Evolutionary conservation across 2,113 vertebrate species (phyloP).

Genomic region (Copsychus sechellarum): DNA sequence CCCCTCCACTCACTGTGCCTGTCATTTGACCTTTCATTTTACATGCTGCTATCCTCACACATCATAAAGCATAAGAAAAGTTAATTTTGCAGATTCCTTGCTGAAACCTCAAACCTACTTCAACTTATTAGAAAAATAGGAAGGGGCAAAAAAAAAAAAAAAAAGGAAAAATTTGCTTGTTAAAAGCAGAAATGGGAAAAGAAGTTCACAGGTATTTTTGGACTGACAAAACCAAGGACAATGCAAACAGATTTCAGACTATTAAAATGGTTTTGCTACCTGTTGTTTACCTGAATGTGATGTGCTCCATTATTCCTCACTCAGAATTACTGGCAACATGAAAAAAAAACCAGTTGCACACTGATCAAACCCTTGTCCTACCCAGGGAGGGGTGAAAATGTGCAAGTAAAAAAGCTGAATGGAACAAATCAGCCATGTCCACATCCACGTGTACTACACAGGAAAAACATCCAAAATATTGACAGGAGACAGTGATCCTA

Average conservation of each 20-base stretch:
- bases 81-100: neutral
- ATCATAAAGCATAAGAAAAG: neutral
- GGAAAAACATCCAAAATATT: slow-evolving; percentile 61
- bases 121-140: neutral
- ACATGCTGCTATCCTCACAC: neutral
- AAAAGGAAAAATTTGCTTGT: neutral
- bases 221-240: neutral
- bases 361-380: neutral
- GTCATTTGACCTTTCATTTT: neutral
- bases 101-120: slow-evolving; percentile 5
- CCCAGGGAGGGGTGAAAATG: neutral
- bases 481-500: slow-evolving; percentile 44
- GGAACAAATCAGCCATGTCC: slow-evolving; percentile 7
- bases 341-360: neutral
- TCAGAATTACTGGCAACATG: neutral
- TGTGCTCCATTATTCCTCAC: neutral
- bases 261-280: neutral
- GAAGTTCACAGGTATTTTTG: neutral
- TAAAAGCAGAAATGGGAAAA: neutral
- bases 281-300: neutral
- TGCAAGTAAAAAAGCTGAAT: neutral
- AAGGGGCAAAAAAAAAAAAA: fast-evolving
- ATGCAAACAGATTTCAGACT: neutral
- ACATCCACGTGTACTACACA: slow-evolving; percentile 44
- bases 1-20: neutral